phyloP scores from a whole-genome alignment of 2,888 invertebrate species.

The Cephus runcator region DNA sequence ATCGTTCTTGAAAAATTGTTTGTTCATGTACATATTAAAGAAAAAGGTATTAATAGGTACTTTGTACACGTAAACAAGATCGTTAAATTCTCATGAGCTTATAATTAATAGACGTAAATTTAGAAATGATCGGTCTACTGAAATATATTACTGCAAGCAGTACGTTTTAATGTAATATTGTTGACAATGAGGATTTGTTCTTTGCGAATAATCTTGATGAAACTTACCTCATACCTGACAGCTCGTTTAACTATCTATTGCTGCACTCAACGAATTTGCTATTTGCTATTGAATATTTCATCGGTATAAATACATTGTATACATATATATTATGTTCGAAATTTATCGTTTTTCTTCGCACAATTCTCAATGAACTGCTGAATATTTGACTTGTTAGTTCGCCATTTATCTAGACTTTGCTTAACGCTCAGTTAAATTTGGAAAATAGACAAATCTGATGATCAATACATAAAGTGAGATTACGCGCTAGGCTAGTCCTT shows the following conservation, averaged over 20 bases:
- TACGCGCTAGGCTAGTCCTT: conserved; percentile 15
- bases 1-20: neutral
- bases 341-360: neutral
- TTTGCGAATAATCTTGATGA: neutral
- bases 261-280: neutral
- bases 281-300: neutral
- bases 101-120: neutral
- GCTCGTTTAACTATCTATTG: neutral
- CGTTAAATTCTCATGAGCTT: neutral
- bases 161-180: neutral
- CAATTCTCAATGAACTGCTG: neutral
- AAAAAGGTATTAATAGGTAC: neutral
- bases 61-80: neutral
- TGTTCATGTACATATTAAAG: neutral
- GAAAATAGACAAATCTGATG: neutral
- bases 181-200: neutral
- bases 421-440: neutral
- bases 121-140: neutral
- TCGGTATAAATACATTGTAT: neutral
- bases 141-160: neutral
- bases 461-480: conserved; percentile 14
- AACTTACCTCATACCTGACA: neutral
- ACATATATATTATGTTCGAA: neutral
- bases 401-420: neutral
- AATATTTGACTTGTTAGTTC: neutral